Base-by-base conservation (phyloP, 2,113 vertebrate species). In the Thunnus thynnus region DNA sequence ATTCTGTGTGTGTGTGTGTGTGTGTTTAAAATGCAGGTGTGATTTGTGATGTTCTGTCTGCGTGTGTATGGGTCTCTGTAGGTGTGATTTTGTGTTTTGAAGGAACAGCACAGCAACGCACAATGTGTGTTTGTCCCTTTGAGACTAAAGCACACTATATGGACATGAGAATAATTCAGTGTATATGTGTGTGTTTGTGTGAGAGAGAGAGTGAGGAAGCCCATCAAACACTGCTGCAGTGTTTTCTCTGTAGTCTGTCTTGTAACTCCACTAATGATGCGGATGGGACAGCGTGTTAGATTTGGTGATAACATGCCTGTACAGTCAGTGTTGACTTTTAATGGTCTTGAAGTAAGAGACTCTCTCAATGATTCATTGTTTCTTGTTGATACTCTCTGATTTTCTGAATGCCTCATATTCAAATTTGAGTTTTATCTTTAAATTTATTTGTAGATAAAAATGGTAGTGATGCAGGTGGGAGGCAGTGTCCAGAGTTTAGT, bases 11-110 rank as follows among this genome's bases (percentile, higher is more conserved):
- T 46, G 32, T 22, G 16, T 69, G 13, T 61, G 2, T 62, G 36
- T 41, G 36, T 41, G 36, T 41, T 48, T 25, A 30, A 70, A 64
- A 56, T 66, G 56, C 76, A 63, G 63, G 25, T 85, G 51, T 81
- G 72, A 72, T 66, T 81, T 89, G 80, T 62, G 65, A 58, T 79
- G 54, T 83, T 77, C 66, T 82, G 71, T 75, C 47, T 85, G 57
- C 74, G 66, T 78, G 50, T 22, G 14, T 57, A 25, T 46, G 51
- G 27, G 52, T 72, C 48, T 67, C 61, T 52, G 46, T 83, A 57
- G 73, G 69, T 83, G 78, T 50, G 75, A 89, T 67, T 78, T 62
- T 60, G 47, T 60, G 8, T 78, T 61, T 82, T 64, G 8, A 55
- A 71, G 74, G 84, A 81, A 81, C 78, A 51, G 36, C 17, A 5